Evolutionary conservation across 2,113 vertebrate species (phyloP), one percentile per base, ranked within the genome.

Genomic region (Salvator merianae): DNA sequence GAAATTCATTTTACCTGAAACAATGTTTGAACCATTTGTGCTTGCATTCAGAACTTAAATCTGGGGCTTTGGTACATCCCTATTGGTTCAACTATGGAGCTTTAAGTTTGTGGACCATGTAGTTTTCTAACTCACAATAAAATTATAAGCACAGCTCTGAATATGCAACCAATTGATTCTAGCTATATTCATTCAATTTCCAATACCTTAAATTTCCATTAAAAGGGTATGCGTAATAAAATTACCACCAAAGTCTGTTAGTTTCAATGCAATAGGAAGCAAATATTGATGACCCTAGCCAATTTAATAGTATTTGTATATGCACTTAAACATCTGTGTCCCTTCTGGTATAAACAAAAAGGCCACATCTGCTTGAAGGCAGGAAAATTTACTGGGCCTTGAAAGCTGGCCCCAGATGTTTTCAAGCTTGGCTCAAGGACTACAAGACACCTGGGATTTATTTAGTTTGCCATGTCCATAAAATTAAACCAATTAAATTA

Each of bases 401-500:
- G 55, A 50, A 73, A 65, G 83, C 73, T 79, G 69, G 69, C 77
- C 68, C 83, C 83, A 85, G 83, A 85, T 79, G 69, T 79, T 79
- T 85, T 73, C 83, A 85, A 69, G 40, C 77, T 65, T 50, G 55
- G 40, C 68, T 84, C 77, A 79, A 79, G 62, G 72, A 72, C 76
- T 84, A 79, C 30, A 79, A 47, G 53, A 79, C 68, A 84, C 76
- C 76, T 84, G 83, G 55, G 55, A 73, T 85, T 79, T 85, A 73
- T 79, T 85, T 85, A 36, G 77, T 73, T 85, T 73, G 77, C 70
- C 79, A 85, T 79, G 76, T 47, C 68, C 38, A 43, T 72, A 79
- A 85, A 79, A 79, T 85, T 30, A 79, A 79, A 79, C 59, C 83
- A 50, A 79, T 85, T 79, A 85, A 79, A 65, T 79, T 85, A 72